phyloP scores from a whole-genome alignment of 2,797 vertebrate species.

The Lepilemur ruficaudatus region DNA sequence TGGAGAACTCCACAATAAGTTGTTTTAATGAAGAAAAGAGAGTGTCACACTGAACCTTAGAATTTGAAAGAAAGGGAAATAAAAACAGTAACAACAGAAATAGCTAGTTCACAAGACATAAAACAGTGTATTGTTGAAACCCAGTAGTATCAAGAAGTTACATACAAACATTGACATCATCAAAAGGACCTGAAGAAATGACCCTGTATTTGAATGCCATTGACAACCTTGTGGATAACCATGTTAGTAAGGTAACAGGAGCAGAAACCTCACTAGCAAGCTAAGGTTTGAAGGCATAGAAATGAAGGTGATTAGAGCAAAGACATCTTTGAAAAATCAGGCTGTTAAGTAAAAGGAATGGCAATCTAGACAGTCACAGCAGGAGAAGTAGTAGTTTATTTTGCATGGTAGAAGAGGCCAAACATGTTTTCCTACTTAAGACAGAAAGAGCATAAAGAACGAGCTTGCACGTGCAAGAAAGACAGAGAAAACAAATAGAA shows the following conservation, averaged over 20 bases:
- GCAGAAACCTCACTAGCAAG: background rate
- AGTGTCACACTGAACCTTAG: background rate
- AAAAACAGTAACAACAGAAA: background rate
- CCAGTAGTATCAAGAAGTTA: background rate
- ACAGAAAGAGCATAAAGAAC: background rate
- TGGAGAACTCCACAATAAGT: background rate
- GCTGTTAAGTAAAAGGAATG: background rate
- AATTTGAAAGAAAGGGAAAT: background rate
- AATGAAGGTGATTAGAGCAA: background rate
- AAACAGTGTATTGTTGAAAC: background rate
- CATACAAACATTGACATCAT: background rate
- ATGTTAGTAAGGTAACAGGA: background rate
- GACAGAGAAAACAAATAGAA: background rate
- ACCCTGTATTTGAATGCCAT: background rate
- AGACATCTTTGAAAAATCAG: background rate
- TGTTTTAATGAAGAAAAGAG: background rate
- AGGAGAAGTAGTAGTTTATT: background rate
- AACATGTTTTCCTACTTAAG: background rate
- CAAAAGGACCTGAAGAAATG: background rate
- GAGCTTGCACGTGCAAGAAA: background rate
- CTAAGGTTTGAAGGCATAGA: background rate
- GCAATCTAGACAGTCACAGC: background rate
- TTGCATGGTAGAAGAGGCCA: background rate
- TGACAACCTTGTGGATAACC: background rate
- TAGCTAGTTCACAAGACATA: background rate